Percentiles rank a stretch among this genome's conserved stretches.
phyloP scores from a whole-genome alignment of 2,113 vertebrate species.

The Stigmatopora nigra region DNA sequence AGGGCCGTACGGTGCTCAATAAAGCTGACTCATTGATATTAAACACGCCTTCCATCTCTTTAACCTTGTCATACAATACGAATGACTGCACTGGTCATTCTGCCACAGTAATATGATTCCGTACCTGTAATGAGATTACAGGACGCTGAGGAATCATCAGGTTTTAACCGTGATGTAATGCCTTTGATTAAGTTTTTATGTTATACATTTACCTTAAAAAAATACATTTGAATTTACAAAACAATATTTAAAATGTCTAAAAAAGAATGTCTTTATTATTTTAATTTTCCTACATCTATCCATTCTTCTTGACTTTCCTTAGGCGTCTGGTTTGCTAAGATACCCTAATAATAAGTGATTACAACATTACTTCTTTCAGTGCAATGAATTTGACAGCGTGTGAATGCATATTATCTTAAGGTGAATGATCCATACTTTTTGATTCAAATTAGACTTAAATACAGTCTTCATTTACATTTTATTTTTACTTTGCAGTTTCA shows the following conservation, averaged over 20 bases:
- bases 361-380: too few species aligned
- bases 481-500: neutral
- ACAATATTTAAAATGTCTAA: too few species aligned
- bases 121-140: slow-evolving; percentile 32
- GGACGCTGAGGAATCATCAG: slow-evolving; percentile 34
- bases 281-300: too few species aligned
- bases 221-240: too few species aligned
- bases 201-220: neutral
- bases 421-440: neutral
- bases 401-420: neutral
- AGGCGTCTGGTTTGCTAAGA: too few species aligned
- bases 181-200: neutral
- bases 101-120: slow-evolving; percentile 41
- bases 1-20: slow-evolving; percentile 34
- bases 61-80: slow-evolving; percentile 56
- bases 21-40: slow-evolving; percentile 57
- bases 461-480: neutral
- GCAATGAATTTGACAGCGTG: neutral
- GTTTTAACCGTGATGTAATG: slow-evolving; percentile 6
- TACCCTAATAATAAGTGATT: too few species aligned
- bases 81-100: slow-evolving; percentile 39
- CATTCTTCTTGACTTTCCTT: too few species aligned
- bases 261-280: too few species aligned
- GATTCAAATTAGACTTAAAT: neutral
- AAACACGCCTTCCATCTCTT: slow-evolving; percentile 34